These are phyloP conservation scores for Todus mexicanus DNA, from an alignment of 2,797 vertebrate species.

Conservation along the genomic window DNA sequence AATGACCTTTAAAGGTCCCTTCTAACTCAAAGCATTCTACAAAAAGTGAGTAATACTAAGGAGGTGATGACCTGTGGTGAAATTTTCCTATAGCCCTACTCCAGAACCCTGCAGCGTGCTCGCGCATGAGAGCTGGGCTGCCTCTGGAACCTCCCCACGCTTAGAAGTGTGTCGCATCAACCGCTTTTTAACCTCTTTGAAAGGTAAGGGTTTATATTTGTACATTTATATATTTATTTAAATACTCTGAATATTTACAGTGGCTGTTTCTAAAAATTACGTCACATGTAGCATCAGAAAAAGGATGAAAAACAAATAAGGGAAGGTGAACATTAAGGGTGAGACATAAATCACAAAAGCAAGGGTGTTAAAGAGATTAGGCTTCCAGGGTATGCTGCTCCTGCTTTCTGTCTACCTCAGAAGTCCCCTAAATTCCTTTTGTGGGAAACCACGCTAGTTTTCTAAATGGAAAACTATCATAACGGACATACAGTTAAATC, in stretches of 20 bases:
- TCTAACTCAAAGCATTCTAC: background rate
- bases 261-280: slow-evolving; percentile 7
- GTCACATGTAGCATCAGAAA: background rate
- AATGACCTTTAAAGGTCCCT: background rate
- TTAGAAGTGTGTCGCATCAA: background rate
- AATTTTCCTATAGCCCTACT: background rate
- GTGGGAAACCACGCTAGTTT: slow-evolving; percentile 25
- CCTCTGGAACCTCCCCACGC: background rate
- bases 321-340: background rate
- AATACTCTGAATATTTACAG: slow-evolving; percentile 49
- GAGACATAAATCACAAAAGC: slow-evolving; percentile 17
- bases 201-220: background rate
- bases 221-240: slow-evolving; percentile 23
- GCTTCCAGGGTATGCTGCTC: background rate
- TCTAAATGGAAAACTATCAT: background rate
- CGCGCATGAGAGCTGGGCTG: background rate
- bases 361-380: background rate
- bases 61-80: background rate
- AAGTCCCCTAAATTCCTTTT: background rate
- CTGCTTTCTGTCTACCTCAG: background rate
- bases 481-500: background rate
- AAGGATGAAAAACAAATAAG: background rate
- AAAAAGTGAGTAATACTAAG: background rate
- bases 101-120: accelerated
- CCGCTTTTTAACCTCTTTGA: background rate